Evolutionary conservation across 2,888 invertebrate genomes (phyloP).

Genomic region (Tuberolachnus salignus): DNA sequence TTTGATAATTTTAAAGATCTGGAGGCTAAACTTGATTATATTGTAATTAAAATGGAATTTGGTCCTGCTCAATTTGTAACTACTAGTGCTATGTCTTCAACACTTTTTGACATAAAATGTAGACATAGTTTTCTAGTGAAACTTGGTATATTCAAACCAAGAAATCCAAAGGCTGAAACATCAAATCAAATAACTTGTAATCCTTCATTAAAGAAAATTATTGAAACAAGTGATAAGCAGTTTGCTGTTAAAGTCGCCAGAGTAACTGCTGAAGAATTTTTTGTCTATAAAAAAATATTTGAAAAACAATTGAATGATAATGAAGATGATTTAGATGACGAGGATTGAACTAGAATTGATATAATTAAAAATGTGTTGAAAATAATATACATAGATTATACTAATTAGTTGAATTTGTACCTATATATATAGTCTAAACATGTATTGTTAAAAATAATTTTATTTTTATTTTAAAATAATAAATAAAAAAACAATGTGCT

Average conservation of each 20-base stretch:
- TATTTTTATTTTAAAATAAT: conserved; percentile 3
- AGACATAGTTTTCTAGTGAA: conserved; percentile 41
- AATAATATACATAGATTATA: not conserved
- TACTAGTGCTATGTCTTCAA: conserved; percentile 31
- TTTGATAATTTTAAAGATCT: conserved; percentile 35
- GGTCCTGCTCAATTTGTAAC: conserved; percentile 45
- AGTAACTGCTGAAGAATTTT: conserved; percentile 44
- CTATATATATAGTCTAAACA: not conserved
- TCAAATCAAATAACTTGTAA: conserved; percentile 30
- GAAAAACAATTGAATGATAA: conserved; percentile 30
- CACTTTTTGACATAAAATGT: conserved; percentile 51
- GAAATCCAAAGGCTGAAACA: conserved; percentile 12
- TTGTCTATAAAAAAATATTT: conserved; percentile 42
- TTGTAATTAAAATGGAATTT: conserved; percentile 46
- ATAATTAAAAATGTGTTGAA: not conserved
- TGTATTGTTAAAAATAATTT: not conserved
- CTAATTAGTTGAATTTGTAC: not conserved
- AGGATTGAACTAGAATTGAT: conserved; percentile 1
- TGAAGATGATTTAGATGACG: conserved; percentile 9
- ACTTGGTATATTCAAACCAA: conserved; percentile 37
- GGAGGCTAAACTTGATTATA: conserved; percentile 41
- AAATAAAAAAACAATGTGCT: not conserved
- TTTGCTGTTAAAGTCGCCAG: conserved; percentile 50
- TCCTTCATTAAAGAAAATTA: conserved; percentile 43
- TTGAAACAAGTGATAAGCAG: conserved; percentile 40